A percentile compares a stretch with the other conserved stretches of the same genome.
These are phyloP conservation scores for Diachasma alloeum DNA, from an alignment of 1,140 invertebrate genomes.

Conservation along the genomic window DNA sequence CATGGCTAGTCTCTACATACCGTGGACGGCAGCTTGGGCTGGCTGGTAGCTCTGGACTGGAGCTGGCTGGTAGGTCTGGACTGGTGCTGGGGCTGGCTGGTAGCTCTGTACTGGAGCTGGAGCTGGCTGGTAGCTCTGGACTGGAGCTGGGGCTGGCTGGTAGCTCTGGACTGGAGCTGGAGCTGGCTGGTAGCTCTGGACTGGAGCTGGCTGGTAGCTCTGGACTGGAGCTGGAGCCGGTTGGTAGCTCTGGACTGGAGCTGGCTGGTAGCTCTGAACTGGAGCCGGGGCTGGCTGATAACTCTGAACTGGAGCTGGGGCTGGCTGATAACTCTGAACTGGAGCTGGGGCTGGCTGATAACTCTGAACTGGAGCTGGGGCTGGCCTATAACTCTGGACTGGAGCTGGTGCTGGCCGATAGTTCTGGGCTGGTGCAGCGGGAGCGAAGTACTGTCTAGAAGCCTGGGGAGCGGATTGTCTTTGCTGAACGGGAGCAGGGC, in stretches of 20 bases:
- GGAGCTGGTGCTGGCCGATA: not conserved
- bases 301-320: not conserved
- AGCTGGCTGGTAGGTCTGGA: not conserved
- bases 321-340: not conserved
- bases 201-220: not conserved
- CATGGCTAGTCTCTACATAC: no score
- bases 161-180: not conserved
- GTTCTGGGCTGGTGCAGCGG: not conserved
- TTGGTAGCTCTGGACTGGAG: not conserved
- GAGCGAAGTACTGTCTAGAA: not conserved
- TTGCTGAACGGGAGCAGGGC: not conserved
- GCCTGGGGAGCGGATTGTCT: constrained; percentile 25
- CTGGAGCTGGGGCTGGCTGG: not conserved
- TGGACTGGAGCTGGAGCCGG: not conserved
- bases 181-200: not conserved
- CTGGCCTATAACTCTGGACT: not conserved
- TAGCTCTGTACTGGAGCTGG: constrained; percentile 12
- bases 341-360: not conserved
- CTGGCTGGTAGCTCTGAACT: not conserved
- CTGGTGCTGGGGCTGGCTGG: not conserved
- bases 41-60: constrained; percentile 26
- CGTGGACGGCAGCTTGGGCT: constrained; percentile 11
- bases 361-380: constrained; percentile 14
- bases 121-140: not conserved
- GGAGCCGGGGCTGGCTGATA: constrained; percentile 31